phyloP scores from a whole-genome alignment of 37 sponge, comb jelly and placozoan species.

The Halisarca cf. caerulea region DNA sequence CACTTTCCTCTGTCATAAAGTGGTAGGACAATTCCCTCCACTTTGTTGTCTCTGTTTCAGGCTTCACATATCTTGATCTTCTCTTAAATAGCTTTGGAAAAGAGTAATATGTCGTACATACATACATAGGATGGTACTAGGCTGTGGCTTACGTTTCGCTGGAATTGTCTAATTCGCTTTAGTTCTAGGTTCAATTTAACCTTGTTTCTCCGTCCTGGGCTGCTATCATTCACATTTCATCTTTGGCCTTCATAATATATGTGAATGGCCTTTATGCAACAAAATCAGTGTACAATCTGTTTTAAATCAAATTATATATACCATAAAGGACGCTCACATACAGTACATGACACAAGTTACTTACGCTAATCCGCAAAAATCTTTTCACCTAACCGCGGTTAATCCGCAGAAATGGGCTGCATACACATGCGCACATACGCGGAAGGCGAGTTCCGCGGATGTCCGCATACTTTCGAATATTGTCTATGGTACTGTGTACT shows the following conservation, averaged over 20 bases:
- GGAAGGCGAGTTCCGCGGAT: too few relatives aligned
- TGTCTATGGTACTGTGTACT: too few relatives aligned
- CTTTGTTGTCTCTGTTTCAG: neutral
- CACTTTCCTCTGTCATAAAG: slow-evolving; percentile 19
- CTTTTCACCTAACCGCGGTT: too few relatives aligned
- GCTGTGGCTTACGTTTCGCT: slow-evolving; percentile 2
- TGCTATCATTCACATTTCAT: neutral
- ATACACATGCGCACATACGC: too few relatives aligned
- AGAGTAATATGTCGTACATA: neutral
- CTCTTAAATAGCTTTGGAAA: slow-evolving; percentile 11
- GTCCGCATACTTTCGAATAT: too few relatives aligned
- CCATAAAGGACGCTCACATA: too few relatives aligned
- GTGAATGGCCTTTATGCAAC: neutral
- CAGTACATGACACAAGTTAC: too few relatives aligned
- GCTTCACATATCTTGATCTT: neutral
- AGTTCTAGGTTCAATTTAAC: neutral
- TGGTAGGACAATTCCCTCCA: slow-evolving; percentile 13
- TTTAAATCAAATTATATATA: too few relatives aligned
- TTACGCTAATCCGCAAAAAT: too few relatives aligned
- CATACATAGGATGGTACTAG: too few relatives aligned
- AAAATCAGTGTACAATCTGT: too few relatives aligned
- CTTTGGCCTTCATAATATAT: slow-evolving; percentile 7
- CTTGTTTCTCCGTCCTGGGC: neutral
- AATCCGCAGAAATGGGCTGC: too few relatives aligned
- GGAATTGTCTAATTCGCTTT: neutral